A percentile compares a stretch with the other conserved stretches of the same genome.
Conservation (phyloP, 2,888 invertebrate genomes). For the Trichogramma dendrolimi region DNA sequence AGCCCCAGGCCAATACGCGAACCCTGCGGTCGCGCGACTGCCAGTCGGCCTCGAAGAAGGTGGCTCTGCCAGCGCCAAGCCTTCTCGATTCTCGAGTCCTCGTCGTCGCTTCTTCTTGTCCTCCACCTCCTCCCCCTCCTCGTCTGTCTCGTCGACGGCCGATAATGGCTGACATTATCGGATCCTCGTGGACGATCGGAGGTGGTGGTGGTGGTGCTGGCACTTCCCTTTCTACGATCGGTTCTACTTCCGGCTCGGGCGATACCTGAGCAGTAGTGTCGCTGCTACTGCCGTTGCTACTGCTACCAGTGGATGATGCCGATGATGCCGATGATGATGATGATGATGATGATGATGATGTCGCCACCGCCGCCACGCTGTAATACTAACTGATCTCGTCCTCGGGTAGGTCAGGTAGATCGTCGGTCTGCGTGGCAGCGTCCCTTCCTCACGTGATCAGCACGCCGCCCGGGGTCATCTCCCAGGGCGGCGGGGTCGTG, state of each 20-base stretch:
- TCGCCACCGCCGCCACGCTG: constrained; percentile 42
- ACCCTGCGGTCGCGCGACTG: constrained; percentile 7
- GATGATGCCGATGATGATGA: background rate
- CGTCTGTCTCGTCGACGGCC: background rate
- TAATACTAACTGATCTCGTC: constrained; percentile 49
- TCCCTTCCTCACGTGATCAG: constrained; percentile 47
- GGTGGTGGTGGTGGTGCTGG: background rate
- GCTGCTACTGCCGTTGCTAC: background rate
- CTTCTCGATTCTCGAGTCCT: background rate
- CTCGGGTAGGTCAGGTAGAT: constrained; percentile 36
- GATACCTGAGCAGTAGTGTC: background rate
- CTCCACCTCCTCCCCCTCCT: no score
- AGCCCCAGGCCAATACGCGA: constrained; percentile 14
- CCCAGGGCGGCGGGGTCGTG: constrained; percentile 48
- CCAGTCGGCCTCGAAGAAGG: constrained; percentile 16
- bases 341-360: background rate
- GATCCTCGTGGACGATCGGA: background rate
- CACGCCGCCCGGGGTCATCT: constrained; percentile 39
- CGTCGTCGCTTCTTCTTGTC: no score
- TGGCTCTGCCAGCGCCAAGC: background rate
- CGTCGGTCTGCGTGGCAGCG: constrained; percentile 51
- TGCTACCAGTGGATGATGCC: constrained; percentile 4
- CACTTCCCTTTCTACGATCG: background rate
- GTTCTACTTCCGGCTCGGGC: background rate
- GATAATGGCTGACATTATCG: constrained; percentile 16